Conservation (phyloP, 92 coral and sea anemone genomes). For the Palythoa heliodiscus region DNA sequence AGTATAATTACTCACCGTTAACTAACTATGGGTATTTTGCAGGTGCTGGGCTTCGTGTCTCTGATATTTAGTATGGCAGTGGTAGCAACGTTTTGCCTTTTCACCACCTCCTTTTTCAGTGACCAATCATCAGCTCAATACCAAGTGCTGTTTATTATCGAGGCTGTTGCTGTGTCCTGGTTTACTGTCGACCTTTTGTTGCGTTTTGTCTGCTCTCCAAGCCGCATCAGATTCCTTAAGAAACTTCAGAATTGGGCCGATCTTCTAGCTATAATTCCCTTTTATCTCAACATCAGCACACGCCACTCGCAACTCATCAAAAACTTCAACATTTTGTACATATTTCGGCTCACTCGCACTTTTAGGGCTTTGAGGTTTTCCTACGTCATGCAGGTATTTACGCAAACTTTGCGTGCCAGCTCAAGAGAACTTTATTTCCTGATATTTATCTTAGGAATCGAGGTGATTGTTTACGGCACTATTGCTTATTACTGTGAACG, state of each 20-base stretch:
- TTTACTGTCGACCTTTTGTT: conserved; percentile 84
- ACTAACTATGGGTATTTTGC: conserved; percentile 14
- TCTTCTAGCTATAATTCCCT: conserved; percentile 86
- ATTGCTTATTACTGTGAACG: conserved; percentile 94
- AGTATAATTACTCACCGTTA: too few species aligned
- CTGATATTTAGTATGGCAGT: conserved; percentile 87
- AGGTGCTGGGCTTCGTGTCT: conserved; percentile 89
- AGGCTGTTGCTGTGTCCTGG: conserved; percentile 88
- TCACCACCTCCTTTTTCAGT: conserved; percentile 76
- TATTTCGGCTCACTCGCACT: conserved; percentile 90
- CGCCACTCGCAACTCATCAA: conserved; percentile 70
- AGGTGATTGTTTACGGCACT: conserved; percentile 89
- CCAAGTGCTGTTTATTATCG: conserved; percentile 72
- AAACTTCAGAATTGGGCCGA: conserved; percentile 94
- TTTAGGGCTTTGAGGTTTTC: conserved; percentile 94
- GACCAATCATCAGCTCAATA: conserved; percentile 63
- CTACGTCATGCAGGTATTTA: conserved; percentile 97
- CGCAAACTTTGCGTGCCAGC: conserved; percentile 94
- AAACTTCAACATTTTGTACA: conserved; percentile 85
- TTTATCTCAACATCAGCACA: conserved; percentile 73
- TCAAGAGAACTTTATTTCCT: conserved; percentile 93
- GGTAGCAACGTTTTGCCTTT: conserved; percentile 86
- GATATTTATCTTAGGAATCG: conserved; percentile 83
- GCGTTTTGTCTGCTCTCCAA: conserved; percentile 78
- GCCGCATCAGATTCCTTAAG: conserved; percentile 66